phyloP scores from a whole-genome alignment of 2,113 vertebrate genomes.

The Sitta europaea region DNA sequence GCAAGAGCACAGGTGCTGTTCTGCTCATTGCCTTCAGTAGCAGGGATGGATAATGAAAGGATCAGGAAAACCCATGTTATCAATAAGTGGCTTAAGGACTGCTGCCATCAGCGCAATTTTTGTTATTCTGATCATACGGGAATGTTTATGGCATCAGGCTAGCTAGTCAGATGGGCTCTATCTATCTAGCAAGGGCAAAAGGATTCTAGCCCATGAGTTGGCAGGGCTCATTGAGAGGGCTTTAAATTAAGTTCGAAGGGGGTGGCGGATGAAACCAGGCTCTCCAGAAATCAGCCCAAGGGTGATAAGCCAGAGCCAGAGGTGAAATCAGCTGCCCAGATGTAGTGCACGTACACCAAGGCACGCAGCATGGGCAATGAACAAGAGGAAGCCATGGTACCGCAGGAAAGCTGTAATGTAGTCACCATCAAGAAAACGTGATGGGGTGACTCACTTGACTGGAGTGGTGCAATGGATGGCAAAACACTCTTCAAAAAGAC shows the following conservation, averaged over 20 bases:
- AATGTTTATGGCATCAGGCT: not conserved
- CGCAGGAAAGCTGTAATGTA: not conserved
- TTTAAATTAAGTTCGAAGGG: not conserved
- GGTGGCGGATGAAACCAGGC: not conserved
- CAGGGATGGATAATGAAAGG: not conserved
- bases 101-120: not conserved
- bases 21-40: not conserved
- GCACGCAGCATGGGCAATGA: rapidly evolving
- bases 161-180: not conserved
- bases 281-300: not conserved
- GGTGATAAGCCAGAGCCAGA: not conserved
- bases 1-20: not conserved
- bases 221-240: not conserved
- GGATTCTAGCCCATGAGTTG: not conserved
- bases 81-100: not conserved
- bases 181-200: not conserved
- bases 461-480: not conserved
- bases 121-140: not conserved
- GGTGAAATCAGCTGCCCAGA: not conserved
- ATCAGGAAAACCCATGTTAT: not conserved
- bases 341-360: not conserved
- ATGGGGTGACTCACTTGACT: not conserved
- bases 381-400: not conserved
- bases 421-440: not conserved
- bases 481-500: not conserved